Base-by-base conservation (phyloP, 2,797 vertebrate species). In the Fratercula arctica region DNA sequence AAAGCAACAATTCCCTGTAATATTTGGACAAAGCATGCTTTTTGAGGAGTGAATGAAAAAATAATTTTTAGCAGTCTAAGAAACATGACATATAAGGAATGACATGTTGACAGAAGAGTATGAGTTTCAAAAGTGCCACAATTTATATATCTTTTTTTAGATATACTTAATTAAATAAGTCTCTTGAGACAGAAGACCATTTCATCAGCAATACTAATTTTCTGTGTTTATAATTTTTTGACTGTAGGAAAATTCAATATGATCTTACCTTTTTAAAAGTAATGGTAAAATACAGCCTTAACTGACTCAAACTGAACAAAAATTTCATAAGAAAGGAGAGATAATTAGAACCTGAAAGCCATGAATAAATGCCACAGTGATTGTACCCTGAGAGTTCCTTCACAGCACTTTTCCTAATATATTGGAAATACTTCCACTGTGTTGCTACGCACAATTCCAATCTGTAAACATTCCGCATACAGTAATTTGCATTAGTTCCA, bases 401-500 rank as follows among this genome's bases (percentile, higher is more conserved):
- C 73, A 74, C 6, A 74, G 57, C 6, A 19, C 56, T 94, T 90
- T 95, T 60, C 75, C 20, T 76, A 84, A 85, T 13, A 48, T 54
- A 60, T 59, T 61, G 61, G 61, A 94, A 92, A 81, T 64, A 50
- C 39, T 92, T 95, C 64, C 45, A 69, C n/a, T 25, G 54, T 66
- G 41, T 20, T 67, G 14, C 86, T 85, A 51, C 69, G 68, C 37
- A 76, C 69, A 90, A 51, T 87, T 92, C 56, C 73, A 88, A 90
- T 92, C 73, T 74, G 91, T 88, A 97, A 97, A 96, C 77, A 96
- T 94, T 94, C 63, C 6, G 5, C 61, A 88, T 87, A 89, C 66
- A 76, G 82, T 80, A 74, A 91, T 95, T 96, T 96, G 79, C 95
- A 95, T 95, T 97, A 92, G 96, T 96, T 96, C 76, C 82, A 95